Base-by-base conservation (phyloP, 1,140 invertebrate species). In the Mycetomoellerius zeteki region DNA sequence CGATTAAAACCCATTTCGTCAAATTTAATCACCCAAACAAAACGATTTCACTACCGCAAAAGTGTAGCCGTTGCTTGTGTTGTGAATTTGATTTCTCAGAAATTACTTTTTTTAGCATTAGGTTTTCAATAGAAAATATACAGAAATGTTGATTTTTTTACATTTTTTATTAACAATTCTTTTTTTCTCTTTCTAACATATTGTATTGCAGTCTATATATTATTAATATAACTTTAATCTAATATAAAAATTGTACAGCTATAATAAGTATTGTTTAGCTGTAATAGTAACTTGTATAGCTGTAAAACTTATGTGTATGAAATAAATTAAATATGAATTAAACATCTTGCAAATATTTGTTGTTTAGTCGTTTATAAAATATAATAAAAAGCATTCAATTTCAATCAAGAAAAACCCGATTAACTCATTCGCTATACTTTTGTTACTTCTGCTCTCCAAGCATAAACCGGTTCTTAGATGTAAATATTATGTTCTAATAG, bases 21-120 rank as follows among this genome's bases (percentile, higher is more conserved):
- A 21, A 81, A 54, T 56, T 69, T 81, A 69, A 81, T 81, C 30
- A 8, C n/a, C 30, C 16, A 69, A 69, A 69, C 64, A 69, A 43
- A 81, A 81, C 64, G n/a, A 80, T 67, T 67, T 77, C 1, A 5
- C 27, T 47, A 10, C 21, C 77, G 21, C 77, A 56, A 56, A 24
- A 24, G 3, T 64, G 19, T n/a, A 10, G 2, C 19, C 24, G 16
- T 67, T 19, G 76, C 1, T 21, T 24, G 37, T 16, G 12, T 62
- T 43, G 37, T 24, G 7, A 30, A 27, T 62, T 37, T 58, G n/a
- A 37, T 14, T 33, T 37, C 12, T 54, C 27, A 75, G 10, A 56
- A 75, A 8, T 52, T 52, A 52, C 8, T 75, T 33, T 37, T 14
- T 19, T 33, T 10, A n/a, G 0, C 4, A 27, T 30, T 50, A 72